Percentiles rank a stretch among this genome's conserved stretches.
Evolutionary conservation across 2,888 invertebrate genomes (phyloP).

Genomic region (Drosophila monieri): DNA sequence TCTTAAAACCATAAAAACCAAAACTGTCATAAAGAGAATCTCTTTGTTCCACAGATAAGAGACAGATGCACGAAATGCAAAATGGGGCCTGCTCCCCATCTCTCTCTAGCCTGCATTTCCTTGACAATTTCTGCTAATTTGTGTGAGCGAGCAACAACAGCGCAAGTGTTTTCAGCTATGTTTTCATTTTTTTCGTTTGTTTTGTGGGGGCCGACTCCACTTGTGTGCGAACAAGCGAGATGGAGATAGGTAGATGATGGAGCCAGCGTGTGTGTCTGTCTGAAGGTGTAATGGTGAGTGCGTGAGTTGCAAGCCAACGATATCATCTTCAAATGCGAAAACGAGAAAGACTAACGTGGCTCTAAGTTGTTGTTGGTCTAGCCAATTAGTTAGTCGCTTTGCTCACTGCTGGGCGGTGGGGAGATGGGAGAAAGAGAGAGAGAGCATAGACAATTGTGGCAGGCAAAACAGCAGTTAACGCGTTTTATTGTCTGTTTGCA

Average conservation of each 20-base stretch:
- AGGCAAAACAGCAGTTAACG: conserved; percentile 70
- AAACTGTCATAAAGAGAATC: conserved; percentile 38
- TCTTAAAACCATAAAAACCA: neutral
- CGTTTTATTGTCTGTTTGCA: conserved; percentile 73
- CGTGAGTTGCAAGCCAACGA: conserved; percentile 70
- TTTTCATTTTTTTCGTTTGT: neutral
- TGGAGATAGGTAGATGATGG: conserved; percentile 9
- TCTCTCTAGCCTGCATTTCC: conserved; percentile 52
- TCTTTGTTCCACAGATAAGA: conserved; percentile 35
- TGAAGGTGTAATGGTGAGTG: conserved; percentile 64
- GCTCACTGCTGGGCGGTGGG: conserved; percentile 33
- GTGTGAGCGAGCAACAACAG: conserved; percentile 52
- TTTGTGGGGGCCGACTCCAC: conserved; percentile 11
- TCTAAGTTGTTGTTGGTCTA: conserved; percentile 53
- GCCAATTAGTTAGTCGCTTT: conserved; percentile 73
- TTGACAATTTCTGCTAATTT: conserved; percentile 75
- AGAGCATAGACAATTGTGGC: conserved; percentile 59
- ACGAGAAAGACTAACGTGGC: conserved; percentile 14
- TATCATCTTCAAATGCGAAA: conserved; percentile 62
- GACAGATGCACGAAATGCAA: conserved; percentile 30
- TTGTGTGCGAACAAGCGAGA: conserved; percentile 22
- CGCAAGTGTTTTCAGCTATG: conserved; percentile 25
- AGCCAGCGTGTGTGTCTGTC: conserved; percentile 26
- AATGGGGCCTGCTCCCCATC: conserved; percentile 2
- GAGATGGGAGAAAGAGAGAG: neutral